Evolutionary conservation across 2,797 vertebrate genomes (phyloP), one percentile per base, ranked within the genome.

Genomic region (Phyllotis vaccarum): DNA sequence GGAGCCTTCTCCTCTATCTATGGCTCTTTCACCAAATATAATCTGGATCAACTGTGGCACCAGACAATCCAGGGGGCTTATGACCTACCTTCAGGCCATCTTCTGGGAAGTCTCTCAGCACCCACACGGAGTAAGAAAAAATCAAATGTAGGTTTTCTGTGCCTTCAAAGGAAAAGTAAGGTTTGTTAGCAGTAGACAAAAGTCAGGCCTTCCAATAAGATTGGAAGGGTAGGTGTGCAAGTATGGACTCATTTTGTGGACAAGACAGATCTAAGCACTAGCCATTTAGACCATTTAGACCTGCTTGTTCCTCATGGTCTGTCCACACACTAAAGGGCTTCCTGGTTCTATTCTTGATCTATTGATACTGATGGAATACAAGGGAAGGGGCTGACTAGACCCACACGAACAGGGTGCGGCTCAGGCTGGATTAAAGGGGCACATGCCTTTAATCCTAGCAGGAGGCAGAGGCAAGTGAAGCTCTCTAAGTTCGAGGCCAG

Each of bases 91-190:
- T 99, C 90, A 99, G 98, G 17, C 99, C 99, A 86, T 99, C 99
- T 88, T 99, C 99, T 34, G 99, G 99, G 96, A 99, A 99, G 91
- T 99, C 99, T 98, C 99, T 99, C 78, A 99, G 98, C 95, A 99
- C 99, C 99, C 99, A 99, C 2, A 99, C 98, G 6, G 99, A 99
- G 98, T 99, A 99, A 96, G 99, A 99, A 97, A 99, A 99, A 79
- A 99, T 99, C 90, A 99, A 99, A 24, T 99, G 99, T 95, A 99
- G 97, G 97, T 99, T 99, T 97, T 99, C 99, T 88, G 98, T 98
- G 60, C 99, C 99, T 99, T 86, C 37, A 95, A 97, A 94, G 40
- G 91, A 81, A 88, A 97, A 95, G 76, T 49, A 80, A 24, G 34
- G 74, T 1, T 96, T 22, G 56, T 1, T 1, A n/a, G 58, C 75